Evolutionary conservation across 2,888 invertebrate genomes (phyloP).

Genomic region (Scaptomyza reducta): DNA sequence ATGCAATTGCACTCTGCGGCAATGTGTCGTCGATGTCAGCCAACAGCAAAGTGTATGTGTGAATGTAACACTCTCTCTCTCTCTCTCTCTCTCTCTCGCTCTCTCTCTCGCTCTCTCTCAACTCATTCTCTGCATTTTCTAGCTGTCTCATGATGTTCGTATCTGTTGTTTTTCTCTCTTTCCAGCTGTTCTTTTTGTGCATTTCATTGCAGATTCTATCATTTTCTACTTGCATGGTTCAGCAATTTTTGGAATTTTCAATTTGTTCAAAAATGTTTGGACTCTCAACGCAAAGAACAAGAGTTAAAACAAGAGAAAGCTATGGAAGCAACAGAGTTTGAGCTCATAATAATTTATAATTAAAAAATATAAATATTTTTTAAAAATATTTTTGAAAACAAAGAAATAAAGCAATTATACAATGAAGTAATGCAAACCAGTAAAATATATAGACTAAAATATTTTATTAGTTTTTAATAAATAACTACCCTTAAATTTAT

Average conservation of each 20-base stretch:
- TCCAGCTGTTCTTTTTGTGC: constrained; percentile 50
- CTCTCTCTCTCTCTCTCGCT: neutral
- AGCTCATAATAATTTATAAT: constrained; percentile 18
- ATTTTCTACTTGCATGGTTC: constrained; percentile 76
- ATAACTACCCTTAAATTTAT: too few species aligned
- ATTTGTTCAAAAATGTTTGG: constrained; percentile 76
- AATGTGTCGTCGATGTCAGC: constrained; percentile 64
- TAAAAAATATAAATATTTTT: constrained; percentile 1
- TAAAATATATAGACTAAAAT: too few species aligned
- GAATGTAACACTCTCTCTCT: constrained; percentile 9
- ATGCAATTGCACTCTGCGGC: constrained; percentile 71
- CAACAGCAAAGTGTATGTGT: constrained; percentile 12
- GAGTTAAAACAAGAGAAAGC: neutral
- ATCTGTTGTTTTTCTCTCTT: constrained; percentile 7
- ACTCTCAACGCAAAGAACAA: constrained; percentile 34
- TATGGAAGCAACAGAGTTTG: neutral
- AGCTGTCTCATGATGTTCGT: constrained; percentile 37
- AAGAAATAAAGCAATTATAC: too few species aligned
- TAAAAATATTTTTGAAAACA: neutral
- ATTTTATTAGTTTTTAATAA: too few species aligned
- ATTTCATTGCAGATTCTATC: constrained; percentile 80
- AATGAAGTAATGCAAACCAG: too few species aligned
- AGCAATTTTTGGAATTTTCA: constrained; percentile 79
- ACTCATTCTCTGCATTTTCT: constrained; percentile 7
- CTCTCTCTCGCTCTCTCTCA: neutral